phyloP scores from a whole-genome alignment of 2,888 invertebrate genomes.

The Galeruca laticollis region DNA sequence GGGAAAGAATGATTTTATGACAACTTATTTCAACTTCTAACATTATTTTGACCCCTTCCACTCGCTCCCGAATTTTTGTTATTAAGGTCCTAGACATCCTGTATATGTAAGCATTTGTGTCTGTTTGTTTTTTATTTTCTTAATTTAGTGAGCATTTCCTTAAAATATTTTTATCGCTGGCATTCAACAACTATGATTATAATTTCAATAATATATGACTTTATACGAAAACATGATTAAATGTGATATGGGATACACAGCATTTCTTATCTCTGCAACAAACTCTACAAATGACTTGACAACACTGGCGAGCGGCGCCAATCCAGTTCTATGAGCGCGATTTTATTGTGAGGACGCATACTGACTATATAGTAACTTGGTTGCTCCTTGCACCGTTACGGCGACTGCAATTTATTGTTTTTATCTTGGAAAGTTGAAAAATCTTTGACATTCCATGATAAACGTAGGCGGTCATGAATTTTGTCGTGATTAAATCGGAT shows the following conservation, averaged over 20 bases:
- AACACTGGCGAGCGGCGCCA: constrained; percentile 56
- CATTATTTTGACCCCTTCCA: too few relatives aligned
- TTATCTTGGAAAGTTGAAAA: constrained; percentile 20
- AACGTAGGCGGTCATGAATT: constrained; percentile 10
- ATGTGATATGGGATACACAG: neutral
- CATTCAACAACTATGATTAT: neutral
- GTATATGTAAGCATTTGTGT: too few relatives aligned
- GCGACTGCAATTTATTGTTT: constrained; percentile 25
- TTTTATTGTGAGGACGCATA: constrained; percentile 52
- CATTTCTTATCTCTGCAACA: neutral
- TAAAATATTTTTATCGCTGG: neutral
- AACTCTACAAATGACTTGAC: constrained; percentile 17
- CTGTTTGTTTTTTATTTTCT: too few relatives aligned
- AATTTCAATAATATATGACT: neutral
- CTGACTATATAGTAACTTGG: constrained; percentile 33
- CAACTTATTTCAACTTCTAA: too few relatives aligned
- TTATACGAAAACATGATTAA: neutral
- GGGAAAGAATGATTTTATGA: too few relatives aligned
- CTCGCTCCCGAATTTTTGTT: too few relatives aligned
- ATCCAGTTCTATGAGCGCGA: constrained; percentile 57
- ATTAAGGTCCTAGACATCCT: too few relatives aligned
- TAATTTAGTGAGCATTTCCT: neutral
- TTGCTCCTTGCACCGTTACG: constrained; percentile 26
- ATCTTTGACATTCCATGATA: neutral
- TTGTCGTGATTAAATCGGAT: constrained; percentile 9